Conservation (phyloP, 2,888 invertebrate species). For the Trichacis sp. region DNA sequence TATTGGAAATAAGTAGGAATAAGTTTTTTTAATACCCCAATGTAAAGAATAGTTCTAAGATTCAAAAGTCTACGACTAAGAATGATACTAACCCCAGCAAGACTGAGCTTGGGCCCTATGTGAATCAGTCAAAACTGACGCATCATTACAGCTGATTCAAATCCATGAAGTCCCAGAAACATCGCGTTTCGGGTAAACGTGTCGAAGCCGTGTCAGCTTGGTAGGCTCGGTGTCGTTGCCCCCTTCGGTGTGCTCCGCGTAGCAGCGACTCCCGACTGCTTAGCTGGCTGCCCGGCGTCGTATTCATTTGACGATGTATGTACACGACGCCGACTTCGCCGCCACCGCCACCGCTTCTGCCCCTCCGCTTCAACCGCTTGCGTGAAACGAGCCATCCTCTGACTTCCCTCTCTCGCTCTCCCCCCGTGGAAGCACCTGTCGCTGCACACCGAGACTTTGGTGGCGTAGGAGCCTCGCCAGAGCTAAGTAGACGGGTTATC, state of each 20-base stretch:
- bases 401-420: conserved; percentile 39
- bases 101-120: too few relatives aligned
- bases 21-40: too few relatives aligned
- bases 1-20: too few relatives aligned
- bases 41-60: too few relatives aligned
- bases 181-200: conserved; percentile 59
- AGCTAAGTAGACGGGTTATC: conserved; percentile 68
- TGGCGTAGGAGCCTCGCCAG: conserved; percentile 59
- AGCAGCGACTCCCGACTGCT: conserved; percentile 26
- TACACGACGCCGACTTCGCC: conserved; percentile 40
- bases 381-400: conserved; percentile 38
- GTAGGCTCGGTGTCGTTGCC: conserved; percentile 63
- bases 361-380: conserved; percentile 40
- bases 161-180: too few relatives aligned
- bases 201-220: conserved; percentile 54
- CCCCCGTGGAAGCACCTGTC: conserved; percentile 59
- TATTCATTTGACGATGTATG: conserved; percentile 35
- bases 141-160: too few relatives aligned
- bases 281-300: conserved; percentile 38
- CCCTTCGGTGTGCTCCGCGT: conserved; percentile 56
- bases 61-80: too few relatives aligned
- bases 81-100: too few relatives aligned
- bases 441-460: conserved; percentile 55
- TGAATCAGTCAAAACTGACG: too few relatives aligned
- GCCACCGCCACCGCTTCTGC: conserved; percentile 44